Conservation (phyloP, 2,888 invertebrate genomes). For the Mythimna loreyi region DNA sequence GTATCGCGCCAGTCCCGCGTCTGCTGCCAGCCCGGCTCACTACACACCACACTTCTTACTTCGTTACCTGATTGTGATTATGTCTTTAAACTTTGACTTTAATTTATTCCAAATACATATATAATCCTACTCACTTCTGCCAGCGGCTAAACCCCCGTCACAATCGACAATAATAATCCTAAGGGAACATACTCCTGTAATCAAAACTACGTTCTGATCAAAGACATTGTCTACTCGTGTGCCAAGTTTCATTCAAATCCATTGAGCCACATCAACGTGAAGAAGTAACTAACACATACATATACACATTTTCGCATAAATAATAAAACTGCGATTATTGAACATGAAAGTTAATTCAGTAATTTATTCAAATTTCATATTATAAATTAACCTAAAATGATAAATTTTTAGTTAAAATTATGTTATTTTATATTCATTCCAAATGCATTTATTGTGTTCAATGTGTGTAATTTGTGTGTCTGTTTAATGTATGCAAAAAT, state of each 20-base stretch:
- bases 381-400: slow-evolving; percentile 35
- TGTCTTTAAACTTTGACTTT: slow-evolving; percentile 4
- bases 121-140: background rate
- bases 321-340: too few species aligned
- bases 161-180: too few species aligned
- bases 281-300: too few species aligned
- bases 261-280: too few species aligned
- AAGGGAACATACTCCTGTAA: too few species aligned
- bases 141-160: too few species aligned
- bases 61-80: slow-evolving; percentile 35
- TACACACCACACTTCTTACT: slow-evolving; percentile 7
- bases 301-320: too few species aligned
- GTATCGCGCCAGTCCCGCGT: slow-evolving; percentile 16
- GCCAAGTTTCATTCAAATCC: too few species aligned
- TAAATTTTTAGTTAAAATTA: slow-evolving; percentile 14
- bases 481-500: background rate
- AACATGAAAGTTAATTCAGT: slow-evolving; percentile 20
- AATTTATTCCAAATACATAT: slow-evolving; percentile 5
- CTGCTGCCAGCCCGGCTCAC: background rate
- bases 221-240: too few species aligned
- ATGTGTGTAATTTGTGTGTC: slow-evolving; percentile 8
- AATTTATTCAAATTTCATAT: slow-evolving; percentile 21
- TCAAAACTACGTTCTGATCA: too few species aligned
- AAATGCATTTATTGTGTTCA: slow-evolving; percentile 57
- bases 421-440: slow-evolving; percentile 53